Evolutionary conservation across 2,888 invertebrate genomes (phyloP), one percentile per base, ranked within the genome.

Genomic region (Andrena dorsata): DNA sequence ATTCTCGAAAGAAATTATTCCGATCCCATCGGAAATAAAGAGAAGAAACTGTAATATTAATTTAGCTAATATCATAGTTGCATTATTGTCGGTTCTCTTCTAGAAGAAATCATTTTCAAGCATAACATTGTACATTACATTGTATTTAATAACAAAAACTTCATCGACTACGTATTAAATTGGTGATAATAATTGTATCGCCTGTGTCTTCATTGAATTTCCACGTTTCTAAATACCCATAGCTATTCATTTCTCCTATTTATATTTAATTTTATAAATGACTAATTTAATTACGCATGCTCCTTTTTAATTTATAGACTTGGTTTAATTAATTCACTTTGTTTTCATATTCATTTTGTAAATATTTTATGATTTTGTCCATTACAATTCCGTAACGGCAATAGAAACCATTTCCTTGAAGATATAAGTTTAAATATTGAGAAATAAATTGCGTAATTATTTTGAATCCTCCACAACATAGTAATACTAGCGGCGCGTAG

Each of bases 71-170:
- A 16, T 60, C 61, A 47, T 47, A 41, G 60, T 49, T 60, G 28
- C 49, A 70, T 60, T 60, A 58, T 69, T n/a, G 20, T 70, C 30
- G 58, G 30, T 41, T 70, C 53, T 70, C 49, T 60, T 28, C 47
- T 70, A 70, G 60, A 60, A 60, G 47, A 70, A 60, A 60, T 60
- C 70, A 70, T 70, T 70, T 49, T 70, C 58, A 60, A 70, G 49
- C 70, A 60, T 60, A 60, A 65, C 64, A 65, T 70, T 60, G 70
- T 70, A 70, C 30, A 60, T 70, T 70, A 60, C 60, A 70, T 70
- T 70, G 58, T 70, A 70, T 70, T 70, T 41, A 70, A 70, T 70
- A 56, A 49, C 58, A 20, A 70, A 58, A 70, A 58, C 69, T 10
- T 58, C 58, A 63, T 72, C 72, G 61, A 53, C 58, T 53, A 53